Evolutionary conservation across 2,888 invertebrate species (phyloP).

Genomic region (Xanthorhoe spadicearia): DNA sequence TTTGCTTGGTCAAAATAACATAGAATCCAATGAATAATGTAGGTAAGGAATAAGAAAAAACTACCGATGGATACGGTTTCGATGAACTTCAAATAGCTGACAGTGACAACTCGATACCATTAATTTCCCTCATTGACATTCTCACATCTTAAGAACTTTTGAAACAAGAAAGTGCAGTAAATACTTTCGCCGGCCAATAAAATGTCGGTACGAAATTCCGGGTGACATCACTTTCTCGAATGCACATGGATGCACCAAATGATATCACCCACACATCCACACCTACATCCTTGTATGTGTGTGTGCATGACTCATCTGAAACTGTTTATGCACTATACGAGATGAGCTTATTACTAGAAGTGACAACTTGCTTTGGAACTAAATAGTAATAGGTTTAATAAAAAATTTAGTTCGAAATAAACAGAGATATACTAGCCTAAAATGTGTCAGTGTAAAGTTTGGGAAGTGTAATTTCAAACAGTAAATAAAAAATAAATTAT

Average conservation of each 20-base stretch:
- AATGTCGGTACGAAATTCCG: conserved; percentile 16
- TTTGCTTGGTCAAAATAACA: too few species aligned
- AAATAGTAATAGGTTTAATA: neutral
- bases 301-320: conserved; percentile 61
- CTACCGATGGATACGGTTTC: neutral
- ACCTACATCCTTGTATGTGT: conserved; percentile 41
- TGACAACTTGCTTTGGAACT: conserved; percentile 7
- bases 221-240: conserved; percentile 58
- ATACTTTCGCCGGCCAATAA: conserved; percentile 29
- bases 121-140: neutral
- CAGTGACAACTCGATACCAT: neutral
- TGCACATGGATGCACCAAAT: conserved; percentile 52
- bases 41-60: neutral
- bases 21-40: neutral
- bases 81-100: neutral
- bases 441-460: too few species aligned
- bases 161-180: conserved; percentile 24
- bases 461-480: too few species aligned
- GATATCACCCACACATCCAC: conserved; percentile 57
- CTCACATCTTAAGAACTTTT: neutral
- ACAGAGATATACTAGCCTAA: too few species aligned
- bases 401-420: too few species aligned
- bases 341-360: conserved; percentile 47
- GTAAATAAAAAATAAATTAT: too few species aligned
- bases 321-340: conserved; percentile 60